Evolutionary conservation across 2,888 invertebrate genomes (phyloP).

Genomic region (Encarsia formosa): DNA sequence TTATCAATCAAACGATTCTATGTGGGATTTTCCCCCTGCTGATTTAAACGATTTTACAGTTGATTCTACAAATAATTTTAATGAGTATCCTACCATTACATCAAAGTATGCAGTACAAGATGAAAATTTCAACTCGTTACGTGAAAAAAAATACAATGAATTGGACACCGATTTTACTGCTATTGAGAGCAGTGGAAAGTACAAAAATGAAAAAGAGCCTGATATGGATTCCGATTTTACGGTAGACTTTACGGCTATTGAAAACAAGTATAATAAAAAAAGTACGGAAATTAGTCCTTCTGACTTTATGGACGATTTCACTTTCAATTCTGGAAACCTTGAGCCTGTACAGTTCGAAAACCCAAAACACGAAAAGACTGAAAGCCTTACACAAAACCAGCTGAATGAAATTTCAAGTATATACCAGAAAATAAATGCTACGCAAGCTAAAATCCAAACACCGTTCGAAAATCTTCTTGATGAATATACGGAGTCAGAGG

Average conservation of each 20-base stretch:
- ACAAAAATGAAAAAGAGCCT: no score
- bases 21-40: neutral
- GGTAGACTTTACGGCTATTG: neutral
- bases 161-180: no score
- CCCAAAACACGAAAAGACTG: neutral
- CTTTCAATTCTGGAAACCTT: neutral
- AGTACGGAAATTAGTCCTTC: neutral
- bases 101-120: constrained; percentile 1
- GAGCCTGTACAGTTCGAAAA: neutral
- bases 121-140: no score
- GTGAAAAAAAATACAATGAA: no score
- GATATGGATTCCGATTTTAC: neutral
- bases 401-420: neutral
- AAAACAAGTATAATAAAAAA: neutral
- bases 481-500: constrained; percentile 33
- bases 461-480: constrained; percentile 38
- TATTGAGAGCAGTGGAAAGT: no score
- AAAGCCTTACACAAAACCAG: neutral
- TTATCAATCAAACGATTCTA: neutral
- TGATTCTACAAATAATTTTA: neutral
- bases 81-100: neutral
- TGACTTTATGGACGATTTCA: constrained; percentile 3
- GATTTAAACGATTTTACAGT: neutral
- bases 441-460: constrained; percentile 12
- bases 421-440: neutral